Conservation (phyloP, 2,113 vertebrate genomes). For the Hemichromis elongatus region DNA sequence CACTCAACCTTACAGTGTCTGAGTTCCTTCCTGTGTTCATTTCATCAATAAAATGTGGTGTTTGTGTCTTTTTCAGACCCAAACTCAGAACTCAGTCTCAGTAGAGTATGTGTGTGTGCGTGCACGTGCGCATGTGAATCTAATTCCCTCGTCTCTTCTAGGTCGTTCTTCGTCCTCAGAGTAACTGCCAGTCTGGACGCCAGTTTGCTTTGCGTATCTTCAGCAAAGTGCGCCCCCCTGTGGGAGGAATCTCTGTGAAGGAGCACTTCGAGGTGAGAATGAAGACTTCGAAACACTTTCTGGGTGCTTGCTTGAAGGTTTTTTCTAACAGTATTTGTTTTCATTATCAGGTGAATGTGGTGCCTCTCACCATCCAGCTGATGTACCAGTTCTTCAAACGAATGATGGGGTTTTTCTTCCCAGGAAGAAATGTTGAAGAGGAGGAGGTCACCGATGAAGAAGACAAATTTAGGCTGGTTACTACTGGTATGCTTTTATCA, state of each 20-base stretch:
- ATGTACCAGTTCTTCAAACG: conserved; percentile 99
- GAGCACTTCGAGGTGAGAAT: conserved; percentile 94
- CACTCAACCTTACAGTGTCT: neutral
- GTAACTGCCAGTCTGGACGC: conserved; percentile 85
- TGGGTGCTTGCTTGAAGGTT: neutral
- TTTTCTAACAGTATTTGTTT: neutral
- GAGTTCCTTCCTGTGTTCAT: neutral
- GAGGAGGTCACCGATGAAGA: conserved; percentile 96
- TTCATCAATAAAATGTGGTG: neutral
- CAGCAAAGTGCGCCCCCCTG: conserved; percentile 96
- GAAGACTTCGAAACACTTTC: neutral
- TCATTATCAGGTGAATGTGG: conserved; percentile 86
- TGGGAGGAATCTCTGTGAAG: conserved; percentile 97
- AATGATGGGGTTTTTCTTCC: conserved; percentile 99
- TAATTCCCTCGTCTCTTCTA: conserved; percentile 42
- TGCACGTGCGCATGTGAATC: neutral
- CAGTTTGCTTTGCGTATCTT: conserved; percentile 95
- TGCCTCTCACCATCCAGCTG: conserved; percentile 96
- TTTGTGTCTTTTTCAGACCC: neutral
- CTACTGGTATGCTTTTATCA: conserved; percentile 80
- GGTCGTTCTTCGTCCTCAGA: conserved; percentile 97
- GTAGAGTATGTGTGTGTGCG: neutral
- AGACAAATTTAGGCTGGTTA: conserved; percentile 95
- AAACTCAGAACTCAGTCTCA: neutral
- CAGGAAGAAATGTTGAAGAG: conserved; percentile 91